Base-by-base conservation (phyloP, 2,888 invertebrate genomes). In the Atethmia centrago region DNA sequence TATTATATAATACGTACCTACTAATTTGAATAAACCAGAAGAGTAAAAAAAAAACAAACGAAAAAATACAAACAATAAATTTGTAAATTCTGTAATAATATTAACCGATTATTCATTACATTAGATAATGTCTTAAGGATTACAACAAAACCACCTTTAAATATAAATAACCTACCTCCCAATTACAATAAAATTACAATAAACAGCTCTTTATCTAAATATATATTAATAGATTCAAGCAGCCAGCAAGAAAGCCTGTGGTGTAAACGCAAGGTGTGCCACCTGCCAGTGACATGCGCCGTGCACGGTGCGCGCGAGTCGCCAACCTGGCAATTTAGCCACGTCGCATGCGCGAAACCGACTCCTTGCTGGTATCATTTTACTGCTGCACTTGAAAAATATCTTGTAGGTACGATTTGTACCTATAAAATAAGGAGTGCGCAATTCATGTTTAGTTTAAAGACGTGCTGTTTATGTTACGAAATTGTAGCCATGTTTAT, bases 301-400 rank as follows among this genome's bases (percentile, higher is more conserved):
- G 59, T 59, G 79, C 87, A 74, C 83, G 72, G 84, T 85, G 85
- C 74, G 84, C 78, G 51, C 65, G 75, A 71, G 65, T 69, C 79
- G 77, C 75, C 53, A 70, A 80, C 68, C 87, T 85, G 88, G 92
- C 93, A 91, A 87, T 92, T 88, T 88, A 80, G 76, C 76, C 59
- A 82, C 83, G 80, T 79, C 67, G 66, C 82, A 74, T 82, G 78
- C 79, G 79, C 64, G 70, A 83, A 80, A 73, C 72, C 47, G 83
- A 80, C 80, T 83, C 83, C 76, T 75, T 66, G 66, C 74, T 67
- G 90, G 94, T 93, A 91, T 94, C 92, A 81, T 83, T 91, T 94
- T 94, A 92, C 94, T 89, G 88, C 85, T 82, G 74, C 62, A 78
- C 77, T 80, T 70, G 76, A 81, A 87, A 85, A 84, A 84, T 85